These are phyloP conservation scores for Arenaria interpres DNA, from an alignment of 2,113 vertebrate species.

Conservation along the genomic window DNA sequence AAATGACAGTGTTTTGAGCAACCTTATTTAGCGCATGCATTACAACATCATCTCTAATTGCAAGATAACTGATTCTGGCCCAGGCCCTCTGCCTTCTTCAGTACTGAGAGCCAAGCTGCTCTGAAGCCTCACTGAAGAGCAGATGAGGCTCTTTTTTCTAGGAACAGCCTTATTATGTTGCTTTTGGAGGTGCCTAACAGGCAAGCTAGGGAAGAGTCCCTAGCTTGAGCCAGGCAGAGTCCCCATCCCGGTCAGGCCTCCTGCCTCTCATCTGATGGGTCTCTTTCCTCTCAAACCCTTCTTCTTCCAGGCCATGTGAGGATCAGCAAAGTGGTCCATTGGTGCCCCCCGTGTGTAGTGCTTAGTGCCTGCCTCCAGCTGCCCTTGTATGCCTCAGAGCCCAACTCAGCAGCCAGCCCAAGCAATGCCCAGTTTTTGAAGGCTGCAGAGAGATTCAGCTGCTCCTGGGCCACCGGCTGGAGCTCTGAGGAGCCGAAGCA, in stretches of 20 bases:
- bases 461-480: not conserved
- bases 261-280: fast-evolving
- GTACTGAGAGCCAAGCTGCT: not conserved
- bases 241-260: not conserved
- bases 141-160: not conserved
- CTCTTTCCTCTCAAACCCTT: not conserved
- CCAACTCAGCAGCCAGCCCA: fast-evolving
- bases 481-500: not conserved
- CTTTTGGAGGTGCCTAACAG: not conserved
- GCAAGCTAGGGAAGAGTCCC: not conserved
- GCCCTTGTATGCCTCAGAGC: not conserved
- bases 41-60: not conserved
- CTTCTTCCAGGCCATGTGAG: not conserved
- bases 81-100: not conserved
- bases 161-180: not conserved
- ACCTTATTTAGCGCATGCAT: not conserved
- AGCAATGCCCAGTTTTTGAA: not conserved
- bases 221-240: not conserved
- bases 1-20: not conserved
- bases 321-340: not conserved
- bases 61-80: not conserved
- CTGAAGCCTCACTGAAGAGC: not conserved
- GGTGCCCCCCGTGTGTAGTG: fast-evolving
- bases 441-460: not conserved
- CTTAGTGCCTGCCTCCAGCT: fast-evolving